A percentile compares a stretch with the other conserved stretches of the same genome.
phyloP scores from a whole-genome alignment of 2,797 vertebrate species.

The Apodemus agrarius region DNA sequence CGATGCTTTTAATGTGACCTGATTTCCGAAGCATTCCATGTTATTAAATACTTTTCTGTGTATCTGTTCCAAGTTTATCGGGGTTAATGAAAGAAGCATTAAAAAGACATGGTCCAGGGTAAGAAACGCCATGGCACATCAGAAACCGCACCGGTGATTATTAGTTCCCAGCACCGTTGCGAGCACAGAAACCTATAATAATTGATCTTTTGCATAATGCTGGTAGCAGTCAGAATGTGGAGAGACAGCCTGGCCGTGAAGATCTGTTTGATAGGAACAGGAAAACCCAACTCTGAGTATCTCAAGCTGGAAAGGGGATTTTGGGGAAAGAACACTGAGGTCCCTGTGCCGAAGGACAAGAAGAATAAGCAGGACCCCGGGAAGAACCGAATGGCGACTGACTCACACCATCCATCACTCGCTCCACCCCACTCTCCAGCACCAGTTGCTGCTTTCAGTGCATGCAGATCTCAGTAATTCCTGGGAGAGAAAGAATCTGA shows the following conservation, averaged over 20 bases:
- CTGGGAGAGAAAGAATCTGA: not conserved
- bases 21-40: slow-evolving; percentile 33
- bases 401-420: not conserved
- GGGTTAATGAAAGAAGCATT: slow-evolving; percentile 54
- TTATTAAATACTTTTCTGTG: slow-evolving; percentile 56
- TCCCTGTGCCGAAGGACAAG: not conserved
- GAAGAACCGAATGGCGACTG: not conserved
- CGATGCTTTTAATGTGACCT: slow-evolving; percentile 29
- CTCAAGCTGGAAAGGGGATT: not conserved
- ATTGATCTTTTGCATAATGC: not conserved
- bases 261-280: slow-evolving; percentile 5
- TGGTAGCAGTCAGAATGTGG: not conserved
- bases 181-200: not conserved
- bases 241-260: not conserved
- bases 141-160: slow-evolving; percentile 15
- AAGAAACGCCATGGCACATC: slow-evolving; percentile 5
- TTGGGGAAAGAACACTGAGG: not conserved
- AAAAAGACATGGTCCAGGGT: slow-evolving; percentile 16
- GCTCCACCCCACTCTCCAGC: not conserved
- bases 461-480: not conserved
- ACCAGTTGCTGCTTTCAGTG: not conserved
- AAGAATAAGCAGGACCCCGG: not conserved
- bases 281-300: slow-evolving; percentile 6
- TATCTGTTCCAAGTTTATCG: slow-evolving; percentile 29
- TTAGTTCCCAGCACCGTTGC: not conserved